Base-by-base conservation (phyloP, 2,888 invertebrate species). In the Andrena fulva region DNA sequence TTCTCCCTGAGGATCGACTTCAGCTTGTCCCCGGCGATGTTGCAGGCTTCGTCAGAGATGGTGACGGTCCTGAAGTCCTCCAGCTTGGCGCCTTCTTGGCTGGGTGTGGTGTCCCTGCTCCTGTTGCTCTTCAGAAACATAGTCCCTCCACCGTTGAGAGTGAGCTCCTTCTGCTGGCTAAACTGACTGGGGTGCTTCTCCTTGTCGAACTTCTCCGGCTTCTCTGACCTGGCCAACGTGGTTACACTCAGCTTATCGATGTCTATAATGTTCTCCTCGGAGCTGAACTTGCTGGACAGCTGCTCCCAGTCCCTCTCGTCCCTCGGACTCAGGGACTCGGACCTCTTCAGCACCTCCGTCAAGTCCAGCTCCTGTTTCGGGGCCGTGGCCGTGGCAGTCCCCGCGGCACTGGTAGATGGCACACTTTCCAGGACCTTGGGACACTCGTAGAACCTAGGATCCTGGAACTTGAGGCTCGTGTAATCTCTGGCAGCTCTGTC, bases 121-220 rank as follows among this genome's bases (percentile, higher is more conserved):
- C 92, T 88, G 78, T 93, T 93, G 78, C 93, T 93, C 91, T 96
- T 96, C 7, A 96, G 93, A 89, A 96, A 96, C 95, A 96, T 96
- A 4, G 95, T 94, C 1, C 96, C 96, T n/a, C 95, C 95, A 1
- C 95, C 95, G 68, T 92, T 94, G 0, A 94, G 88, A 0, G 93
- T 93, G 10, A 94, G 88, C 66, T 94, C 94, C 80, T 91, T 93
- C 27, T 94, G 92, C 66, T 94, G 94, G 48, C 94, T 91, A 62
- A 94, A 92, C 59, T 93, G 91, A 70, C 92, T 92, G 12, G 94
- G 94, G 87, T 94, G 94, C 84, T 93, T 94, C 66, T 94, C 94
- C 60, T 94, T 93, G 59, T 93, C 92, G 77, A 94, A 89, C 78
- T 86, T 89, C 2, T 91, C 91, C 0, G 77, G 48, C 12, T 71